A percentile compares a stretch with the other conserved stretches of the same genome.
These are phyloP conservation scores for Zaprionus capensis DNA, from an alignment of 1,140 invertebrate species.

Conservation along the genomic window DNA sequence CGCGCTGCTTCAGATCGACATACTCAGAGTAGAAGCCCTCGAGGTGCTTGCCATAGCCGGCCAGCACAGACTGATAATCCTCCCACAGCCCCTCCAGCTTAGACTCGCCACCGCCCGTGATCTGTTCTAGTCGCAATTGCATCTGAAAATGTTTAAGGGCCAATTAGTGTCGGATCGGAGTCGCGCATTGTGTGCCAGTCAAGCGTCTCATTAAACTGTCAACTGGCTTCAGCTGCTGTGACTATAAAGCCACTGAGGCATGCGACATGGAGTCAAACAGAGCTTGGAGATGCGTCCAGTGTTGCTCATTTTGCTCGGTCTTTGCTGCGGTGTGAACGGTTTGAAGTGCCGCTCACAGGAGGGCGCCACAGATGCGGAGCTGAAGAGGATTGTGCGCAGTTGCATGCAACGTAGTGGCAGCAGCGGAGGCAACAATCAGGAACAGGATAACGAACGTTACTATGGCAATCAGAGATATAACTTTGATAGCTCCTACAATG, in stretches of 20 bases:
- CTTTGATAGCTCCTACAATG: slow-evolving; percentile 25
- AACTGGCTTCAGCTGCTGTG: background rate
- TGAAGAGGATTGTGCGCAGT: slow-evolving; percentile 72
- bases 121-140: slow-evolving; percentile 77
- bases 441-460: slow-evolving; percentile 45
- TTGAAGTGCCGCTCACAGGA: slow-evolving; percentile 85
- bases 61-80: slow-evolving; percentile 77
- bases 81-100: slow-evolving; percentile 79
- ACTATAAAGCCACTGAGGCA: slow-evolving; percentile 48
- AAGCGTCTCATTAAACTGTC: slow-evolving; percentile 28
- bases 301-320: slow-evolving; percentile 36
- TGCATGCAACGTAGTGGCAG: slow-evolving; percentile 69
- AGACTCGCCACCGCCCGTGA: slow-evolving; percentile 70
- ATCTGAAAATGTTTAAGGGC: slow-evolving; percentile 53
- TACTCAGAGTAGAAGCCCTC: slow-evolving; percentile 81
- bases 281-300: slow-evolving; percentile 37
- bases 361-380: slow-evolving; percentile 84
- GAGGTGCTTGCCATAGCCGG: slow-evolving; percentile 74
- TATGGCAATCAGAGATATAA: slow-evolving; percentile 34
- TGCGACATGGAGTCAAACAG: slow-evolving; percentile 8
- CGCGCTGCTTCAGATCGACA: slow-evolving; percentile 78
- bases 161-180: background rate
- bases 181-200: slow-evolving; percentile 62
- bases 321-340: slow-evolving; percentile 14
- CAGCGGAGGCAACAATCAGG: slow-evolving; percentile 18